These are phyloP conservation scores for Tetragnatha versicolor DNA, from an alignment of 1,140 invertebrate species.

Conservation along the genomic window DNA sequence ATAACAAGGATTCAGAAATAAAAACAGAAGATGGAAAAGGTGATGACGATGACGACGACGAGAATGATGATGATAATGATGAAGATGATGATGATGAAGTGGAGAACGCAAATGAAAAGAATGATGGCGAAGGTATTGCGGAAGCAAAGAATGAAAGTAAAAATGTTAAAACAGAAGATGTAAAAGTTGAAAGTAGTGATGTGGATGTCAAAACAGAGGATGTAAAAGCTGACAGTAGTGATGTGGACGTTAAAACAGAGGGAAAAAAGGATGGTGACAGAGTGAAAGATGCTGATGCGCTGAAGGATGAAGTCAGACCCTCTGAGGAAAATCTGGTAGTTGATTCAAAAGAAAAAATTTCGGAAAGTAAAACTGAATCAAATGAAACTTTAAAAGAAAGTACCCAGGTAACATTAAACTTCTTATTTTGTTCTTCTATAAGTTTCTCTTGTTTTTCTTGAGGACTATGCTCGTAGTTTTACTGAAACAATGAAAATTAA, in stretches of 20 bases:
- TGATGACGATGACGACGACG: slow-evolving; percentile 24
- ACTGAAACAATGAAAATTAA: too few species aligned
- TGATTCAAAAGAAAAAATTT: too few species aligned
- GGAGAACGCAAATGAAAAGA: slow-evolving; percentile 60
- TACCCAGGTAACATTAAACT: too few species aligned
- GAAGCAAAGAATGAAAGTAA: slow-evolving; percentile 57
- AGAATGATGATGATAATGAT: slow-evolving; percentile 53
- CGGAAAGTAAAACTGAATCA: neutral
- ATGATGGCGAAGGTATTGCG: slow-evolving; percentile 60
- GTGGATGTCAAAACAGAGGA: slow-evolving; percentile 60
- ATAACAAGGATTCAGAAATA: neutral
- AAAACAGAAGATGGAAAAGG: neutral
- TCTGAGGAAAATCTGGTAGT: too few species aligned
- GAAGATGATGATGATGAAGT: slow-evolving; percentile 57
- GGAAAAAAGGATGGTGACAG: slow-evolving; percentile 31
- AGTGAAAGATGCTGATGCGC: neutral
- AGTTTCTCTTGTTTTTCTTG: too few species aligned
- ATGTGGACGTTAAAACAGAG: slow-evolving; percentile 35
- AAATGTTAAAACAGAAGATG: slow-evolving; percentile 55
- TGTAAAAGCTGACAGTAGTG: slow-evolving; percentile 46
- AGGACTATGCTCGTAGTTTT: too few species aligned
- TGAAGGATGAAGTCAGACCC: neutral
- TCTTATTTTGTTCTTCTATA: too few species aligned
- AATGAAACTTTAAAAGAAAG: too few species aligned
- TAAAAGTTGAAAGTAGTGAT: slow-evolving; percentile 57